Evolutionary conservation across 2,113 vertebrate species (phyloP), one percentile per base, ranked within the genome.

Genomic region (Carollia perspicillata): DNA sequence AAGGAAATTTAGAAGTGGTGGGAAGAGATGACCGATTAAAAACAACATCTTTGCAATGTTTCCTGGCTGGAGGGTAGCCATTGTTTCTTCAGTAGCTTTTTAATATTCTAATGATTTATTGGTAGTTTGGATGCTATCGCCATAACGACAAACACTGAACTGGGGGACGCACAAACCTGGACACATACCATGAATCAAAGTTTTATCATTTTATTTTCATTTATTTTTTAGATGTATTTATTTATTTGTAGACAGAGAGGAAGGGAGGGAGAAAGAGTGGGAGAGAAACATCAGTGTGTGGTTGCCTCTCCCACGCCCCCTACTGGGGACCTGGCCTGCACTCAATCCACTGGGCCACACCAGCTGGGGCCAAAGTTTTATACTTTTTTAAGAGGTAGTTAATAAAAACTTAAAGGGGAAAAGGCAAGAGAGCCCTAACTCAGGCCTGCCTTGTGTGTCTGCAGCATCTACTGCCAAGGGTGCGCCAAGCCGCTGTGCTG

Each of bases 391-490:
- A 71, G 30, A 60, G n/a, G 66, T 37, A 51, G 68, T 79, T 89
- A 80, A 44, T 42, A 37, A 58, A 81, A 18, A 69, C 16, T 23
- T 77, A 58, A 60, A 79, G 30, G 2, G 53, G 0, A 22, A 71
- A 23, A n/a, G 14, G 22, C 44, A 28, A n/a, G 40, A 44, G 51
- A 60, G 6, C 30, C 71, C 71, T 91, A 35, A 95, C 2, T 26
- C 23, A 35, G 17, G 17, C 40, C 7, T 4, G 37, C 30, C 71
- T 86, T 53, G 63, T 89, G 37, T 81, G 33, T 95, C 74, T 22
- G 0, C 86, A 98, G 98, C 95, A 97, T 98, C 92, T 98, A 97
- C 93, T 98, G 98, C 96, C 60, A 44, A 3, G 92, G 71, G 58
- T 98, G 98, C 5, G 0, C 17, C 55, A 97, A 98, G 49, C 81